phyloP scores from a whole-genome alignment of 2,113 vertebrate genomes.

The Haemorhous mexicanus region DNA sequence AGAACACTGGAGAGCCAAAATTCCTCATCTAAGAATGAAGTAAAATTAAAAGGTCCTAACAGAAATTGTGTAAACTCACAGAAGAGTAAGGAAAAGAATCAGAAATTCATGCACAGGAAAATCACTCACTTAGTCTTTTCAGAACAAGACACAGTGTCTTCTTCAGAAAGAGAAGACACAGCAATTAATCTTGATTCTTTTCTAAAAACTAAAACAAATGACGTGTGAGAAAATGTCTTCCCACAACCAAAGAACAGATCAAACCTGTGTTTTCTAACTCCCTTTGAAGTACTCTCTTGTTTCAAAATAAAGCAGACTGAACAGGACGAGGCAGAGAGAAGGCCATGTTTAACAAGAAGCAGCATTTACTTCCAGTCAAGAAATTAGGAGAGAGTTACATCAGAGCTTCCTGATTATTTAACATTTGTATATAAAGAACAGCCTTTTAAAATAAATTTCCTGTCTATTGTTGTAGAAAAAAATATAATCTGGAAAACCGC shows the following conservation, averaged over 20 bases:
- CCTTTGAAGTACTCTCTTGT: not conserved
- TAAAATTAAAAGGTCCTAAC: not conserved
- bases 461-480: not conserved
- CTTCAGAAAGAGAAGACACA: not conserved
- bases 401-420: not conserved
- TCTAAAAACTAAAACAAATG: not conserved
- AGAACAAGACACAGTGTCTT: not conserved
- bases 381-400: not conserved
- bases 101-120: not conserved
- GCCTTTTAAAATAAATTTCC: not conserved
- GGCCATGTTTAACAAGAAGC: not conserved
- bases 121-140: not conserved
- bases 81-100: not conserved
- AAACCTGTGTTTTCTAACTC: not conserved
- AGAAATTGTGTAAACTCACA: not conserved
- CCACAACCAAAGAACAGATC: not conserved
- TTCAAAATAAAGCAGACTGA: not conserved
- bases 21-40: not conserved
- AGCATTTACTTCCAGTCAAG: not conserved
- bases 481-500: not conserved
- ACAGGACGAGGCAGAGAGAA: not conserved
- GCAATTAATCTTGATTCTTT: not conserved
- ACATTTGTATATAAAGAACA: not conserved
- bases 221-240: not conserved
- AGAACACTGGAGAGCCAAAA: not conserved